A percentile compares a stretch with the other conserved stretches of the same genome.
These are phyloP conservation scores for Heliconius congener DNA, from an alignment of 1,140 invertebrate species.

Conservation along the genomic window DNA sequence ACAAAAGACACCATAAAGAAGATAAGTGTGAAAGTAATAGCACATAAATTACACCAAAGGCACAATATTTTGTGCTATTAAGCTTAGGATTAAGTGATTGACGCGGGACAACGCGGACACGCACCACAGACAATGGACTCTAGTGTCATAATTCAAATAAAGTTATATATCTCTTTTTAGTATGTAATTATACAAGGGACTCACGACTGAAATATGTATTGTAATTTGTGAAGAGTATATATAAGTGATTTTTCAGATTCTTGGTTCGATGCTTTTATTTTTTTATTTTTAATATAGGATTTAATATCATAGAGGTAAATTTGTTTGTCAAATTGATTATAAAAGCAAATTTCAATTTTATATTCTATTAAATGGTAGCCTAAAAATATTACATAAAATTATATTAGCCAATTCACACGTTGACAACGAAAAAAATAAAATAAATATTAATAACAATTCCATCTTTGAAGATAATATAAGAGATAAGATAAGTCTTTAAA, in stretches of 20 bases:
- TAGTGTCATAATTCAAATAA: background rate
- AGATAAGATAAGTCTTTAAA: too few species aligned
- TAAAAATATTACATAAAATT: too few species aligned
- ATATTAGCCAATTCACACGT: too few species aligned
- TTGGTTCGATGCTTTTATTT: background rate
- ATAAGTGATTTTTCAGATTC: background rate
- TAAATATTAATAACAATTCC: too few species aligned
- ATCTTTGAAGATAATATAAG: too few species aligned
- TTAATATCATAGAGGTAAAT: too few species aligned
- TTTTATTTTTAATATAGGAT: background rate
- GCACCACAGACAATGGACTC: slow-evolving; percentile 21
- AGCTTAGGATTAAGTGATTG: slow-evolving; percentile 41
- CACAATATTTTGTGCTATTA: slow-evolving; percentile 45
- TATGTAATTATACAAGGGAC: background rate
- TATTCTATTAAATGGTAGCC: too few species aligned
- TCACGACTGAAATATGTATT: background rate
- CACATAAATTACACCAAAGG: slow-evolving; percentile 40
- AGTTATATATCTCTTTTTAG: slow-evolving; percentile 4
- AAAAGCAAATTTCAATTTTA: too few species aligned
- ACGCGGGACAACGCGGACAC: slow-evolving; percentile 39
- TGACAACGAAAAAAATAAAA: too few species aligned
- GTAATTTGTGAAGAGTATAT: background rate
- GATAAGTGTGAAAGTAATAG: slow-evolving; percentile 17
- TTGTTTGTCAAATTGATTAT: too few species aligned
- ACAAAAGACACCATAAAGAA: slow-evolving; percentile 21